A percentile compares a stretch with the other conserved stretches of the same genome.
These are phyloP conservation scores for Prostheceraeus crozeri DNA, from an alignment of 2,888 invertebrate genomes.

Conservation along the genomic window DNA sequence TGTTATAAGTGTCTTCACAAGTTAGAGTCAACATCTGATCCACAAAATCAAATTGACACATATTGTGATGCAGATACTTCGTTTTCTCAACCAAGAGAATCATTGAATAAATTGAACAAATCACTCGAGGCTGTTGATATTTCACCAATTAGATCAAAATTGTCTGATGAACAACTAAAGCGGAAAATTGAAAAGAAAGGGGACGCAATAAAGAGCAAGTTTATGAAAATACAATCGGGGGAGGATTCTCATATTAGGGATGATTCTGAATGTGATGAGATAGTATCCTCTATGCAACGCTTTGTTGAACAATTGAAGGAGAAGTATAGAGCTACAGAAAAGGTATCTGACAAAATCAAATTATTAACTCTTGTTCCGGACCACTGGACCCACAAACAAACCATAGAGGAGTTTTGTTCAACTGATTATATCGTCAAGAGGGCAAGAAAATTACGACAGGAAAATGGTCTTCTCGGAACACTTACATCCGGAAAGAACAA, in stretches of 20 bases:
- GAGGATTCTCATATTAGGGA: neutral
- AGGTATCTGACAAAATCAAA: slow-evolving; percentile 8
- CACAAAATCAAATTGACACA: too few species aligned
- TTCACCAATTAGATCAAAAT: slow-evolving; percentile 11
- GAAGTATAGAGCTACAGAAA: too few species aligned
- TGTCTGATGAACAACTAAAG: slow-evolving; percentile 17
- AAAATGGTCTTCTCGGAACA: too few species aligned
- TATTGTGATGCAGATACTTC: neutral
- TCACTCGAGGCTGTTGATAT: slow-evolving; percentile 15
- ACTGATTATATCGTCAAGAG: neutral
- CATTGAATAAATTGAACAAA: neutral
- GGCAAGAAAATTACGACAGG: too few species aligned
- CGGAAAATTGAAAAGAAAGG: neutral
- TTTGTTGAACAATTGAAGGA: neutral
- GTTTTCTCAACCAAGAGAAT: neutral
- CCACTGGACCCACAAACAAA: slow-evolving; percentile 2
- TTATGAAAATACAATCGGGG: neutral
- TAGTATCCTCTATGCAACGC: slow-evolving; percentile 1
- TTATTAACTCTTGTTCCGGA: neutral
- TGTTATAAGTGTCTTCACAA: slow-evolving; percentile 15
- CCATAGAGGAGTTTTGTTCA: slow-evolving; percentile 13
- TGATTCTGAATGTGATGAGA: slow-evolving; percentile 9
- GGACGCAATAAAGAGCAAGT: neutral
- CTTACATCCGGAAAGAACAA: too few species aligned
- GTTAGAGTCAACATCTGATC: too few species aligned